Evolutionary conservation across 2,888 invertebrate species (phyloP).

Genomic region (Xanthia icteritia): DNA sequence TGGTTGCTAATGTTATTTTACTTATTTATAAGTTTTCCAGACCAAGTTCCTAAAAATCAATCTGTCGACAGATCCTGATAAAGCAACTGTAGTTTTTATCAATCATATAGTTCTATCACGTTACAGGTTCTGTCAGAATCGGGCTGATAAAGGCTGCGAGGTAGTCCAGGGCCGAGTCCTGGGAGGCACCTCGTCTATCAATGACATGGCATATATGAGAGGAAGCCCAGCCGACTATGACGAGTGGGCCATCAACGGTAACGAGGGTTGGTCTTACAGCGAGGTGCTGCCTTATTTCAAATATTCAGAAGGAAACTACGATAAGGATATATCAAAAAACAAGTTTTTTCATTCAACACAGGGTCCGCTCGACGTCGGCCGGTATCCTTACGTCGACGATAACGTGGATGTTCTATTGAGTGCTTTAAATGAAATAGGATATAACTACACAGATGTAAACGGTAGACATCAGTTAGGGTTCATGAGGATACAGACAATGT

Average conservation of each 20-base stretch:
- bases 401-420: conserved; percentile 85
- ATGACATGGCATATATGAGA: conserved; percentile 87
- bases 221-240: conserved; percentile 87
- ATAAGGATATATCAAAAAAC: conserved; percentile 86
- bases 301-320: conserved; percentile 88
- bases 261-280: conserved; percentile 85
- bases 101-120: conserved; percentile 71
- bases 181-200: conserved; percentile 86
- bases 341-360: conserved; percentile 85
- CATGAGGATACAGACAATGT: conserved; percentile 86
- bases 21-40: neutral
- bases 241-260: conserved; percentile 85
- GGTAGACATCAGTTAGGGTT: conserved; percentile 86
- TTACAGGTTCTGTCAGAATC: conserved; percentile 86
- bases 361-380: conserved; percentile 86
- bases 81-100: conserved; percentile 69
- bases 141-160: conserved; percentile 80
- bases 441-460: conserved; percentile 87
- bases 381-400: conserved; percentile 85
- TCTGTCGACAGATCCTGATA: conserved; percentile 59
- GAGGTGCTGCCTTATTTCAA: conserved; percentile 86
- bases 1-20: conserved; percentile 6
- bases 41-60: conserved; percentile 32
- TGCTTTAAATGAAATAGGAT: conserved; percentile 85
- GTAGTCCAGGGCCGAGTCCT: conserved; percentile 85